Percentiles rank a stretch among this genome's conserved stretches.
Conservation (phyloP, 2,113 vertebrate species). For the Neomonachus schauinslandi region DNA sequence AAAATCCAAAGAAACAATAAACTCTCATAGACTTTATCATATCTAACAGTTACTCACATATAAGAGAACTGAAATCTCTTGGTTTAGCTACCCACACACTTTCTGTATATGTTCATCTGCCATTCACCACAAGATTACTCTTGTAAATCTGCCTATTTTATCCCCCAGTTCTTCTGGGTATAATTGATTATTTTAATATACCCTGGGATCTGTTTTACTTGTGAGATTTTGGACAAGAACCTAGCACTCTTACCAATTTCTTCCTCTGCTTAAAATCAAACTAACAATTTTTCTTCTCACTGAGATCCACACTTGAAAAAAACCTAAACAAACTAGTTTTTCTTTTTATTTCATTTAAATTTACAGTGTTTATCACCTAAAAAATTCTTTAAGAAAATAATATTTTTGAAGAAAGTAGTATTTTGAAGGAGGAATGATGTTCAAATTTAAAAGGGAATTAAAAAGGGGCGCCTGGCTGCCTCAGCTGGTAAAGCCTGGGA, state of each 20-base stretch:
- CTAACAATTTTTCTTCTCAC: conserved; percentile 17
- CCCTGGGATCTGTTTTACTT: not conserved
- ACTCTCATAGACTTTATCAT: not conserved
- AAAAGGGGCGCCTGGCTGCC: not conserved
- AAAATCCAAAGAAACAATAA: not conserved
- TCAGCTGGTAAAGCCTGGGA: not conserved
- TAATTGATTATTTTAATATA: not conserved
- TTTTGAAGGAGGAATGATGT: not conserved
- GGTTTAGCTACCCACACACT: not conserved
- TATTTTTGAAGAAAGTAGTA: conserved; percentile 26
- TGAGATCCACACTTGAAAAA: not conserved
- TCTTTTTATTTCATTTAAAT: conserved; percentile 38
- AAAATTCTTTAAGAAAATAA: not conserved
- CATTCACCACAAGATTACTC: not conserved
- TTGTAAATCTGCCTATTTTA: not conserved
- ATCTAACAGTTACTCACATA: not conserved
- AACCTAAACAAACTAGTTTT: not conserved
- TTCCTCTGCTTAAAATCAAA: conserved; percentile 45
- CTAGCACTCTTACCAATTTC: not conserved
- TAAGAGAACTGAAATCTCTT: not conserved
- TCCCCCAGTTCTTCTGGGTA: not conserved
- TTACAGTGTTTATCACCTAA: not conserved
- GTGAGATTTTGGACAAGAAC: not conserved
- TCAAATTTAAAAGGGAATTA: conserved; percentile 31
- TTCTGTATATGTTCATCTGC: not conserved